Percentiles rank a stretch among this genome's conserved stretches.
Evolutionary conservation across 2,888 invertebrate species (phyloP).

Genomic region (Sarcophaga carnaria): DNA sequence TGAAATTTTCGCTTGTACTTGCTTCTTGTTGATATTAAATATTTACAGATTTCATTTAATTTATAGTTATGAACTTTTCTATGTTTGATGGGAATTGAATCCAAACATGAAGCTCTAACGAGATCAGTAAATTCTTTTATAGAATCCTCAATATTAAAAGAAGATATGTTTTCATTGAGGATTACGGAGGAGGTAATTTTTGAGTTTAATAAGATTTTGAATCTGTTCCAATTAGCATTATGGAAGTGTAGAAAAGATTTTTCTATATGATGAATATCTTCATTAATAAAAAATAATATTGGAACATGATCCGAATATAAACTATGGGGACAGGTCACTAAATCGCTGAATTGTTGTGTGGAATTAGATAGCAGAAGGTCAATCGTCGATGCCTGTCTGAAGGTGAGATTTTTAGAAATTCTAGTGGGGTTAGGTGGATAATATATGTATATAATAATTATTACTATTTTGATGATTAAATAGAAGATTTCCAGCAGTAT

Average conservation of each 20-base stretch:
- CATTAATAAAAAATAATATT: not conserved
- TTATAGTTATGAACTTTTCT: too few species aligned
- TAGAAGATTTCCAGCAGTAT: not conserved
- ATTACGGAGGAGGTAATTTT: too few species aligned
- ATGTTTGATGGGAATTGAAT: not conserved
- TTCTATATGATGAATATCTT: not conserved
- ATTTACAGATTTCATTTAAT: too few species aligned
- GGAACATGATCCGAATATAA: not conserved
- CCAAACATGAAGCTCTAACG: not conserved
- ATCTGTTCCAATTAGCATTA: not conserved
- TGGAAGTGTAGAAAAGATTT: not conserved
- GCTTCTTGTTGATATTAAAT: too few species aligned
- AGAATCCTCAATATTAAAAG: not conserved
- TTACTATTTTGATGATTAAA: not conserved
- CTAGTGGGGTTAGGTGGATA: too few species aligned
- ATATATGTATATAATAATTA: constrained; percentile 3
- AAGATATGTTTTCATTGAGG: not conserved
- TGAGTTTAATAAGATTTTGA: too few species aligned
- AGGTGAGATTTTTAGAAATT: not conserved
- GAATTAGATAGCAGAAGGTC: not conserved
- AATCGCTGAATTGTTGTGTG: not conserved
- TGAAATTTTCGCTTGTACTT: too few species aligned
- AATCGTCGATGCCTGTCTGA: not conserved
- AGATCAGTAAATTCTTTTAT: not conserved
- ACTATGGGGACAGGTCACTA: not conserved